These are phyloP conservation scores for Cuniculus paca DNA, from an alignment of 2,797 vertebrate genomes.

Conservation along the genomic window DNA sequence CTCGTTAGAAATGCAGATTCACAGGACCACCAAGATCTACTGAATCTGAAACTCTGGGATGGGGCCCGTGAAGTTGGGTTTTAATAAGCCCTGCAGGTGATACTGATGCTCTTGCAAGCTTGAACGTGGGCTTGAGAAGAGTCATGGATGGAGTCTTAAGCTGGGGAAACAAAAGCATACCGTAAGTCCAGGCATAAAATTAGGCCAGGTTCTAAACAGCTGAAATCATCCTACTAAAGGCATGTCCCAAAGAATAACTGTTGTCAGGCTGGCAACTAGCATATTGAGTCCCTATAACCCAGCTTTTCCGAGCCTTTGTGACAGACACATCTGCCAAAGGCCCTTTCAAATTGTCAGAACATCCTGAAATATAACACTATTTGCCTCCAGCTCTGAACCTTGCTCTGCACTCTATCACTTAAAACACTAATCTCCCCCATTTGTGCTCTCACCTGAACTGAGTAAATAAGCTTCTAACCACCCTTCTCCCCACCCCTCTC, in stretches of 20 bases:
- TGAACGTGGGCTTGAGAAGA: slow-evolving; percentile 23
- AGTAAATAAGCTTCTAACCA: slow-evolving; percentile 80
- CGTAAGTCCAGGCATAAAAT: slow-evolving; percentile 8
- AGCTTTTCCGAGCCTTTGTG: slow-evolving; percentile 46
- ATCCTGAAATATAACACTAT: slow-evolving; percentile 67
- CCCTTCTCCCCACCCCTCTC: slow-evolving; percentile 76
- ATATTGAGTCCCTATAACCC: background rate
- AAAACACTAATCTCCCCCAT: slow-evolving; percentile 77
- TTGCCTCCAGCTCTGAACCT: slow-evolving; percentile 69
- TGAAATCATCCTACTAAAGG: slow-evolving; percentile 19
- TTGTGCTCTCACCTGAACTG: slow-evolving; percentile 82
- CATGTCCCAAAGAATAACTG: slow-evolving; percentile 31
- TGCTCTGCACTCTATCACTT: slow-evolving; percentile 74
- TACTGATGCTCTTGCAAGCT: background rate
- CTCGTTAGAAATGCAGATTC: slow-evolving; percentile 52
- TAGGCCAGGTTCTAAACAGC: slow-evolving; percentile 19
- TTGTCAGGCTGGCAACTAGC: background rate
- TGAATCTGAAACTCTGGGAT: background rate
- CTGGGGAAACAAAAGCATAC: background rate
- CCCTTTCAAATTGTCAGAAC: slow-evolving; percentile 72
- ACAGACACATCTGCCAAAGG: slow-evolving; percentile 61
- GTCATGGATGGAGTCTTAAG: background rate
- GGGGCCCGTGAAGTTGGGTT: background rate
- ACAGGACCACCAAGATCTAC: background rate
- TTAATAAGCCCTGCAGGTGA: background rate